A percentile compares a stretch with the other conserved stretches of the same genome.
phyloP scores from a whole-genome alignment of 2,888 invertebrate species.

The Cheilosia impressa region DNA sequence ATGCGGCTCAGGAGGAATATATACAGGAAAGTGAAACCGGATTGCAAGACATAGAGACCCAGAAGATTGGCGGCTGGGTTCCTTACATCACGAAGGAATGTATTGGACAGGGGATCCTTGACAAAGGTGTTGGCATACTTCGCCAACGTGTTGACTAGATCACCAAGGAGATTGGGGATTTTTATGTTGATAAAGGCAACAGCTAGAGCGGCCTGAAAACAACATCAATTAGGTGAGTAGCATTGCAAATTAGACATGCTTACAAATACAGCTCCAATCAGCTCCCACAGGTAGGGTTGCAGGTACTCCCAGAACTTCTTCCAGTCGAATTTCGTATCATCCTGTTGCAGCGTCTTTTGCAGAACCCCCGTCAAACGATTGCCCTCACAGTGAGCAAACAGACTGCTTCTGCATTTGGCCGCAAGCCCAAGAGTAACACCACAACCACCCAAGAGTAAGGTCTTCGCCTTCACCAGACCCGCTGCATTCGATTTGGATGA shows the following conservation, averaged over 20 bases:
- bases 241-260: constrained; percentile 44
- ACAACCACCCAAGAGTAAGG: constrained; percentile 78
- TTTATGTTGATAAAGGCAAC: constrained; percentile 95
- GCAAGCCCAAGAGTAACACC: constrained; percentile 79
- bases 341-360: constrained; percentile 82
- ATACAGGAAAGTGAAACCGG: constrained; percentile 94
- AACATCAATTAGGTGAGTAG: not conserved
- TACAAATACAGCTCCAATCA: constrained; percentile 91
- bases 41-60: constrained; percentile 84
- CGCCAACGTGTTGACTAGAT: constrained; percentile 91
- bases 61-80: constrained; percentile 81
- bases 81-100: constrained; percentile 81
- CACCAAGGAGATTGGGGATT: constrained; percentile 93
- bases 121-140: constrained; percentile 85
- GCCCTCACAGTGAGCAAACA: constrained; percentile 79
- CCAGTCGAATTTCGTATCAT: constrained; percentile 91
- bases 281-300: constrained; percentile 90
- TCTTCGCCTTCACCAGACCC: constrained; percentile 73
- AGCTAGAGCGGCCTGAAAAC: constrained; percentile 91
- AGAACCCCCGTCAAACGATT: constrained; percentile 80
- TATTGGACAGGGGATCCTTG: constrained; percentile 81
- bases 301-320: constrained; percentile 89
- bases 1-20: constrained; percentile 93
- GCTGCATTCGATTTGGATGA: constrained; percentile 12
- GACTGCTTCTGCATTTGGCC: constrained; percentile 76